Base-by-base conservation (phyloP, 1,140 invertebrate species). In the Contarinia nasturtii region DNA sequence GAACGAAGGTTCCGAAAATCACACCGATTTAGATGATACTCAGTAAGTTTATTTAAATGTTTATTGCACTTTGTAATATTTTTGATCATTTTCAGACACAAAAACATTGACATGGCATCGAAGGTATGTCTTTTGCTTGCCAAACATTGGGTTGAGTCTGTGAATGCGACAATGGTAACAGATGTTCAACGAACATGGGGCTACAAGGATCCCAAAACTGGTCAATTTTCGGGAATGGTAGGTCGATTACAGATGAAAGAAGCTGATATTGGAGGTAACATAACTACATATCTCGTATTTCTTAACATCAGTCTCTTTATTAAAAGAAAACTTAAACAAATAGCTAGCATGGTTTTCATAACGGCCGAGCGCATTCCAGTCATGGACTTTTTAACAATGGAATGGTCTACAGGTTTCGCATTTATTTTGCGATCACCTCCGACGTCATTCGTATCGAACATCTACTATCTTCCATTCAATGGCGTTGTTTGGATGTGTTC, bases 171-270 rank as follows among this genome's bases (percentile, higher is more conserved):
- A 10, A 27, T 27, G 27, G 27, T 5, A 5, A 27, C 10, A 27
- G 27, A 27, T 10, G 10, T 27, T 27, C 27, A 27, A 10, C 3
- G 27, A 27, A 27, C 27, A 27, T 27, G 27, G 27, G 27, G 27
- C 4, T 27, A 27, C 27, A 27, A 27, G 10, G 27, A 27, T 10
- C 27, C 27, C 4, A 27, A 27, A 27, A 27, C 27, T 5, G 27
- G 27, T 27, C 4, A 27, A 27, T 5, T 27, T 27, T 5, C 27
- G 10, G 67, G 67, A 3, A 68, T 68, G 65, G 58, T 68, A 14
- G 53, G 51, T 7, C 38, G 45, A 12, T 15, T 57, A 27, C 14
- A 40, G 12, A 46, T 47, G 10, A 45, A 48, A 18, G 48, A 51
- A 41, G 49, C 50, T 17, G 55, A 57, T 33, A 51, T 57, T 34